Conservation (phyloP, 2,888 invertebrate genomes). For the Hyposoter dolosus region DNA sequence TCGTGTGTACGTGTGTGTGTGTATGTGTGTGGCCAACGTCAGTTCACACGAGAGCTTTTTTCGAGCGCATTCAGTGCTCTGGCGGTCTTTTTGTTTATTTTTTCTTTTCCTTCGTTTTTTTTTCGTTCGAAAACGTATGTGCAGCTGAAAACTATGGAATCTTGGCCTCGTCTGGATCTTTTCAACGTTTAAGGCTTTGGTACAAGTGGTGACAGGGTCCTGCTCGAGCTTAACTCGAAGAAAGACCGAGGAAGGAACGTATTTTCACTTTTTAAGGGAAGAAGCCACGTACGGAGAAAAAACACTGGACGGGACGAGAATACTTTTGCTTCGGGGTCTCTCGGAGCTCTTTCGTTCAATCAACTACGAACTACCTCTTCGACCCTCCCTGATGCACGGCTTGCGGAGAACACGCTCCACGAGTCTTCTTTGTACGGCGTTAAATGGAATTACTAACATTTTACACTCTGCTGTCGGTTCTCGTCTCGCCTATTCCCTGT, state of each 20-base stretch:
- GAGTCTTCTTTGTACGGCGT: constrained; percentile 23
- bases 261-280: constrained; percentile 27
- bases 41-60: neutral
- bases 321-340: neutral
- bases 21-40: too few species aligned
- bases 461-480: neutral
- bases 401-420: neutral
- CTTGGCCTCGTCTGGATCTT: neutral
- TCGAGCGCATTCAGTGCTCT: neutral
- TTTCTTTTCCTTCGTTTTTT: neutral
- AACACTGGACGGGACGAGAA: neutral
- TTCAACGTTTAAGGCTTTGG: constrained; percentile 12
- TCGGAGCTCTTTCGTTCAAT: constrained; percentile 21
- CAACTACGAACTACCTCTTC: constrained; percentile 1
- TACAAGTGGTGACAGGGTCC: constrained; percentile 8
- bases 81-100: neutral
- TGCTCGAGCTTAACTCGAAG: neutral
- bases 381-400: constrained; percentile 5
- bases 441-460: constrained; percentile 43
- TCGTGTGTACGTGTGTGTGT: neutral
- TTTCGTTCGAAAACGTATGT: neutral
- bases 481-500: neutral
- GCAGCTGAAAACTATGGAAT: neutral
- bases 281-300: constrained; percentile 22
- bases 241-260: constrained; percentile 12